Conservation (phyloP, 2,113 vertebrate species). For the Larimichthys polyactis region DNA sequence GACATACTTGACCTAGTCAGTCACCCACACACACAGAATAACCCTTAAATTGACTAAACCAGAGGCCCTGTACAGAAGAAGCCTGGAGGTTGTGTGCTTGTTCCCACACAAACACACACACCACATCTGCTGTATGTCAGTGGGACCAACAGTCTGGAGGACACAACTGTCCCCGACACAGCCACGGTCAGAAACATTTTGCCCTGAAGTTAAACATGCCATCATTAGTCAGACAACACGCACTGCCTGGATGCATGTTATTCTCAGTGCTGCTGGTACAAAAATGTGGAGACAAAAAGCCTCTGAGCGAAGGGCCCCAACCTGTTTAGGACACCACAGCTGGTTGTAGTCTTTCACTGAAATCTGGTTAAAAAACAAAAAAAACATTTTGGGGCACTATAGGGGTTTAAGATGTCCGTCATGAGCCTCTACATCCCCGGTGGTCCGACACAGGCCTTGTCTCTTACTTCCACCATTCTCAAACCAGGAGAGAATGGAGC, state of each 20-base stretch:
- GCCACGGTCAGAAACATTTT: neutral
- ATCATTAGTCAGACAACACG: slow-evolving; percentile 8
- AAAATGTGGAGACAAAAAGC: neutral
- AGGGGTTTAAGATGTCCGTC: no score
- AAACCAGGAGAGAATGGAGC: no score
- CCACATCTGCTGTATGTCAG: slow-evolving; percentile 47
- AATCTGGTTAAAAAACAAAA: no score
- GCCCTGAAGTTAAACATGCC: neutral
- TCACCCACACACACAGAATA: slow-evolving; percentile 38
- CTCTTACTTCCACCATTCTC: no score
- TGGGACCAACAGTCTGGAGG: slow-evolving; percentile 4
- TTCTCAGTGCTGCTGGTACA: neutral
- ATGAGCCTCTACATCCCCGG: no score
- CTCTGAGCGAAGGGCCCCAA: neutral
- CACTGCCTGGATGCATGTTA: neutral
- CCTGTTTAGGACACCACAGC: neutral
- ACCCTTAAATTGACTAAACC: slow-evolving; percentile 28
- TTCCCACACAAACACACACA: slow-evolving; percentile 34
- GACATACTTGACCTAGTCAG: slow-evolving; percentile 49
- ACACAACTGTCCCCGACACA: slow-evolving; percentile 9
- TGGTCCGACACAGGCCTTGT: no score
- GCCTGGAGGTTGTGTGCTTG: slow-evolving; percentile 14
- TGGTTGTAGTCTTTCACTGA: no score
- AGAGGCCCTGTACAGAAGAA: slow-evolving; percentile 26
- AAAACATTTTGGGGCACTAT: no score